These are phyloP conservation scores for Minunthozetes semirufus DNA, from an alignment of 2,888 invertebrate genomes.

Conservation along the genomic window DNA sequence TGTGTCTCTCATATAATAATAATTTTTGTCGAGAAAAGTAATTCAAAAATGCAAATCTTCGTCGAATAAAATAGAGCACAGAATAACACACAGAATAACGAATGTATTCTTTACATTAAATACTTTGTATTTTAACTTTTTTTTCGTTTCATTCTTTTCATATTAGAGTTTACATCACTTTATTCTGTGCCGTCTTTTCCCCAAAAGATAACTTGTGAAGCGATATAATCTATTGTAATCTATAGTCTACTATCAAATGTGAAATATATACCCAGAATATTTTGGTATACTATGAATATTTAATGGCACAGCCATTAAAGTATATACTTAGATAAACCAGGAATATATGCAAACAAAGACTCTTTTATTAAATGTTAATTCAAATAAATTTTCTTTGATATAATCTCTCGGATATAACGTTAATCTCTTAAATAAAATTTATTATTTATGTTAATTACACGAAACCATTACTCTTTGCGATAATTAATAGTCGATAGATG, in stretches of 20 bases:
- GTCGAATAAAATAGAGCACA: neutral
- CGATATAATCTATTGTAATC: too few species aligned
- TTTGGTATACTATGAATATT: too few species aligned
- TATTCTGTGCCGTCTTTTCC: too few species aligned
- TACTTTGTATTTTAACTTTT: neutral
- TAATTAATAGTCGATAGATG: too few species aligned
- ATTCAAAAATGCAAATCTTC: constrained; percentile 9
- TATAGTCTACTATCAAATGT: too few species aligned
- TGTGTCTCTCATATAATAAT: neutral
- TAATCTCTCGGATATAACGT: neutral
- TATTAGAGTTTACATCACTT: too few species aligned
- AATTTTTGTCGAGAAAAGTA: neutral
- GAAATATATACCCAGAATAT: too few species aligned
- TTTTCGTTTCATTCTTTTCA: neutral
- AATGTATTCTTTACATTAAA: neutral
- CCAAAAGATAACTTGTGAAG: too few species aligned
- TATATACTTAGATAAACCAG: neutral
- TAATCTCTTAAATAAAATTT: constrained; percentile 1
- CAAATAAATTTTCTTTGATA: neutral
- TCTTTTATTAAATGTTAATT: neutral
- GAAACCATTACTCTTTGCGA: too few species aligned
- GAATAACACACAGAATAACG: neutral
- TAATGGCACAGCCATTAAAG: too few species aligned
- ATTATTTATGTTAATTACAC: neutral
- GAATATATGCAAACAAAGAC: neutral